phyloP scores from a whole-genome alignment of 2,113 vertebrate genomes.

The Proterorhinus semilunaris region DNA sequence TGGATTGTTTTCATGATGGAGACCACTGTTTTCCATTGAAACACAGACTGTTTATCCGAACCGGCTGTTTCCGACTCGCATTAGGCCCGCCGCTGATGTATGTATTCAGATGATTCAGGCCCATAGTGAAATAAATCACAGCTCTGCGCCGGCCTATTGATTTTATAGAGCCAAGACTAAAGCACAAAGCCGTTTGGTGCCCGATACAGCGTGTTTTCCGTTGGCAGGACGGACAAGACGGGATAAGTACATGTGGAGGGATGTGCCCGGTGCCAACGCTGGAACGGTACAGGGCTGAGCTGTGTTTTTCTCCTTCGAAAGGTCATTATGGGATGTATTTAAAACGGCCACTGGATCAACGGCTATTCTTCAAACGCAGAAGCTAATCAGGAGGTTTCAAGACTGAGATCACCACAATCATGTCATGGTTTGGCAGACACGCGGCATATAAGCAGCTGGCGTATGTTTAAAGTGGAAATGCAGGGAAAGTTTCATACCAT shows the following conservation, averaged over 20 bases:
- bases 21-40: slow-evolving; percentile 4
- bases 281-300: not conserved
- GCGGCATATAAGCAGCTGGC: not conserved
- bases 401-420: not conserved
- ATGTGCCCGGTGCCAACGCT: not conserved
- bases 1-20: not conserved
- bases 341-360: slow-evolving; percentile 16
- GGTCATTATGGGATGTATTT: slow-evolving; percentile 16
- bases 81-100: not conserved
- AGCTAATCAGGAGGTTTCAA: slow-evolving; percentile 11
- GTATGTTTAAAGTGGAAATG: not conserved
- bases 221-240: slow-evolving; percentile 4
- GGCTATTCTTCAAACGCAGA: slow-evolving; percentile 18
- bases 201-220: not conserved
- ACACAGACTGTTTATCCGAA: not conserved
- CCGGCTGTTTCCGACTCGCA: slow-evolving; percentile 1
- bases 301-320: slow-evolving; percentile 17
- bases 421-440: not conserved
- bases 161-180: slow-evolving; percentile 8
- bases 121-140: not conserved
- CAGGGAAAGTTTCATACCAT: not conserved
- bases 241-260: not conserved
- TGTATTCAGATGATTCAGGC: slow-evolving; percentile 4
- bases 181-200: not conserved
- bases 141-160: not conserved